These are phyloP conservation scores for Saguinus midas DNA, from an alignment of 2,113 vertebrate species.

Conservation along the genomic window DNA sequence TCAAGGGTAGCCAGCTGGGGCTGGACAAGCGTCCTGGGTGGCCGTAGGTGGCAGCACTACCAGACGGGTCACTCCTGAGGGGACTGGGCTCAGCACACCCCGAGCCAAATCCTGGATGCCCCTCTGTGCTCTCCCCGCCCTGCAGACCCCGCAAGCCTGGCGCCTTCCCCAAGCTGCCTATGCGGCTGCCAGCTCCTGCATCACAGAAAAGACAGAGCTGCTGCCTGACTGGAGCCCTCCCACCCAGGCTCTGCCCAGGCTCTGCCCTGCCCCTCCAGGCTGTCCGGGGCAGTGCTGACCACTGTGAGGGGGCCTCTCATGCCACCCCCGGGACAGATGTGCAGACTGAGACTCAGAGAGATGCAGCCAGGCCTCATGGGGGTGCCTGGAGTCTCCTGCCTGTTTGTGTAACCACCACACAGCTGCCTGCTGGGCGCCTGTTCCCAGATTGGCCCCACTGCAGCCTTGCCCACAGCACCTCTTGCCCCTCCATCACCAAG, in stretches of 20 bases:
- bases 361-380: background rate
- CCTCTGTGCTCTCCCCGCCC: background rate
- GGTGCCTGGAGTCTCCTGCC: no score
- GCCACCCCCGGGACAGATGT: no score
- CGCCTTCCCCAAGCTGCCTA: background rate
- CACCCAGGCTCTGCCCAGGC: background rate
- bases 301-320: accelerated
- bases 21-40: background rate
- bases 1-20: accelerated
- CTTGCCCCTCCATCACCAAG: no score
- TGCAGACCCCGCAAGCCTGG: background rate
- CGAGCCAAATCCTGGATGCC: background rate
- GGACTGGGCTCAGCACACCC: background rate
- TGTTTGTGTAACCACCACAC: background rate
- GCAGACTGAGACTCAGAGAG: background rate
- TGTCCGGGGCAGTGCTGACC: accelerated
- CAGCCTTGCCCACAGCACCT: background rate
- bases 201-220: background rate
- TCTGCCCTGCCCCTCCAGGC: background rate
- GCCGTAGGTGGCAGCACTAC: background rate
- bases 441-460: background rate
- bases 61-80: no score
- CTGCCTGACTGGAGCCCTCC: no score
- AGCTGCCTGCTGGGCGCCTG: background rate
- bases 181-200: background rate